Conservation (phyloP, 2,888 invertebrate genomes). For the Archips crataeganus region DNA sequence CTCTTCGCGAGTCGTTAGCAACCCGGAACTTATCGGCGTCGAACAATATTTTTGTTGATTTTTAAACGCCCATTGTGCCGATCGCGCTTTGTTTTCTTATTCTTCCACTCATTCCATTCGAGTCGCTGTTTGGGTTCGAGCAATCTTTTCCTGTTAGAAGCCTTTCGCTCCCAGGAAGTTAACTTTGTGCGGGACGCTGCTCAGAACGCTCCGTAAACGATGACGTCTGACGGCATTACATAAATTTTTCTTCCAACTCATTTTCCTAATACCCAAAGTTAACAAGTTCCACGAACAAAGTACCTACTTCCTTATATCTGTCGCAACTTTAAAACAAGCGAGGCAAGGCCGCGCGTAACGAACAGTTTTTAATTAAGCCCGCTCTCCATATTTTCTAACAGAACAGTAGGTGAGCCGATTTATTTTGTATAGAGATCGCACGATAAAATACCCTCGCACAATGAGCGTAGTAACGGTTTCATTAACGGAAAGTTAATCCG, state of each 20-base stretch:
- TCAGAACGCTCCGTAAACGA: constrained; percentile 27
- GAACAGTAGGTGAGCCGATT: constrained; percentile 44
- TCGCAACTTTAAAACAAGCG: constrained; percentile 37
- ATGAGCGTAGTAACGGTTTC: constrained; percentile 45
- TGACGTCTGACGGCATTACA: constrained; percentile 28
- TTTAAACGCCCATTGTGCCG: constrained; percentile 72
- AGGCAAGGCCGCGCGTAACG: constrained; percentile 38
- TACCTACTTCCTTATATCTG: constrained; percentile 34
- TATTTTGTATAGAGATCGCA: constrained; percentile 44
- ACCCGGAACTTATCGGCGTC: constrained; percentile 61
- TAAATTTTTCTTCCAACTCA: constrained; percentile 33
- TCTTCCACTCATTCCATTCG: constrained; percentile 13
- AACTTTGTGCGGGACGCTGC: constrained; percentile 19
- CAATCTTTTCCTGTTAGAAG: constrained; percentile 36
- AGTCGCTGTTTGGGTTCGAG: constrained; percentile 33
- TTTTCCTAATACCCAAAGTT: constrained; percentile 40
- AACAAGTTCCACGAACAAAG: constrained; percentile 36
- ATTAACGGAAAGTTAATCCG: constrained; percentile 58
- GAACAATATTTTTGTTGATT: constrained; percentile 61
- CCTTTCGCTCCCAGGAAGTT: constrained; percentile 31
- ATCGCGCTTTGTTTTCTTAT: constrained; percentile 55
- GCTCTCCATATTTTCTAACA: constrained; percentile 40
- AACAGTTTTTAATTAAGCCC: constrained; percentile 45
- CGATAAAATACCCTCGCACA: constrained; percentile 44
- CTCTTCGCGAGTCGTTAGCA: constrained; percentile 75